A percentile compares a stretch with the other conserved stretches of the same genome.
Conservation (phyloP, 2,888 invertebrate genomes). For the Drosophila birchii region DNA sequence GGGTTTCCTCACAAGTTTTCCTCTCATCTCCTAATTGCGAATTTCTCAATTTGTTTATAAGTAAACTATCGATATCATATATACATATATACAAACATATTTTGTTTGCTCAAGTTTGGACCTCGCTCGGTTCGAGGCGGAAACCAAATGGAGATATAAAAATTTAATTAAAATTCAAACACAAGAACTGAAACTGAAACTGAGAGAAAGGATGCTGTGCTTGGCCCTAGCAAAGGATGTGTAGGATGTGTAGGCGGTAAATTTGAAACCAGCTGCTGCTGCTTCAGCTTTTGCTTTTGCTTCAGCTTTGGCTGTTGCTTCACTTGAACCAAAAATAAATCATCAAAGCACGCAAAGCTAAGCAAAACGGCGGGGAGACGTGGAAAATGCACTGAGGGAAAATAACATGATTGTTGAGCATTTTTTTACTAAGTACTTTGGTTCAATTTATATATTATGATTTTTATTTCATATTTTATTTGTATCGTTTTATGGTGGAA, state of each 20-base stretch:
- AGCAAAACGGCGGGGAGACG: neutral
- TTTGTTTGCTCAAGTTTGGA: conserved; percentile 25
- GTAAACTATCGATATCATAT: conserved; percentile 19
- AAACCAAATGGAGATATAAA: conserved; percentile 12
- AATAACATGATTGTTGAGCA: neutral
- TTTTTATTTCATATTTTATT: too few relatives aligned
- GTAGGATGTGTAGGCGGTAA: neutral
- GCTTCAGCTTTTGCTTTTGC: neutral
- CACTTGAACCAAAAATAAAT: conserved; percentile 39
- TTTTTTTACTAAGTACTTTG: too few relatives aligned
- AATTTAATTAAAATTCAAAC: conserved; percentile 46
- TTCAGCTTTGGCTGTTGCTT: conserved; percentile 4
- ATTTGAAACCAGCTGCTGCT: conserved; percentile 28
- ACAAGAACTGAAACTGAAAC: conserved; percentile 2
- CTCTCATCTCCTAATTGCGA: conserved; percentile 23
- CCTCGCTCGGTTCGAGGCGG: neutral
- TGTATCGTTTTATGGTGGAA: too few relatives aligned
- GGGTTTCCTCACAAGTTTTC: neutral
- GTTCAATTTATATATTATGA: too few relatives aligned
- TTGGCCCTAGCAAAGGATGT: neutral
- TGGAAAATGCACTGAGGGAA: conserved; percentile 8
- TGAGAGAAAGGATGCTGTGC: conserved; percentile 11
- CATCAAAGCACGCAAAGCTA: conserved; percentile 23
- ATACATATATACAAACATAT: neutral
- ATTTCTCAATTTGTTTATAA: conserved; percentile 26